Evolutionary conservation across 1,140 invertebrate genomes (phyloP).

Genomic region (Odontomachus brunneus): DNA sequence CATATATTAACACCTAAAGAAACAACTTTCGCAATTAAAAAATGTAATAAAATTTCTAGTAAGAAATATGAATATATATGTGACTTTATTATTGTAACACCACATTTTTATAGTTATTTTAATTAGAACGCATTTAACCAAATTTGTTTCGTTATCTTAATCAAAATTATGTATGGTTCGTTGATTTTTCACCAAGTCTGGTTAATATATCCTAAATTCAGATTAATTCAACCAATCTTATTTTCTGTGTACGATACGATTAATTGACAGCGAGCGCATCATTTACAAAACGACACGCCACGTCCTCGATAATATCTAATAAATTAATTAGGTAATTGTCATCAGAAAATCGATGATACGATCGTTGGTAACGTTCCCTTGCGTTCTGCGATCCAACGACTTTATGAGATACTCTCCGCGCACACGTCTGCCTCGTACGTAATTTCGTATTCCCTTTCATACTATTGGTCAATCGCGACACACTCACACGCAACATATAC

Average conservation of each 20-base stretch:
- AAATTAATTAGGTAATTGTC: constrained; percentile 50
- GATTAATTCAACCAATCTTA: too few relatives aligned
- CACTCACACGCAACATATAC: constrained; percentile 40
- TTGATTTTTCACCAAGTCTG: too few relatives aligned
- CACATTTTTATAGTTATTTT: too few relatives aligned
- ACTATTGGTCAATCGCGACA: constrained; percentile 12
- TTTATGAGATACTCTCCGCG: constrained; percentile 2
- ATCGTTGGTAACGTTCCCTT: constrained; percentile 67
- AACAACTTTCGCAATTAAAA: too few relatives aligned
- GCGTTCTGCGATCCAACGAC: constrained; percentile 25
- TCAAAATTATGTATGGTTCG: too few relatives aligned
- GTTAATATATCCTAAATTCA: too few relatives aligned
- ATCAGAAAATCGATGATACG: constrained; percentile 56
- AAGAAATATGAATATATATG: too few relatives aligned
- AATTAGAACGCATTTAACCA: too few relatives aligned
- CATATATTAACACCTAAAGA: too few relatives aligned
- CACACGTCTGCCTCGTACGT: background rate
- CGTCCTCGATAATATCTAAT: constrained; percentile 37
- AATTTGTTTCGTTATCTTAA: too few relatives aligned
- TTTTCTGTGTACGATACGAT: constrained; percentile 31
- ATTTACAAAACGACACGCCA: constrained; percentile 25
- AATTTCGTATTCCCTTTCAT: constrained; percentile 13
- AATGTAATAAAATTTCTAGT: too few relatives aligned
- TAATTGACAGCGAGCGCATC: background rate
- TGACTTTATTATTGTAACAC: too few relatives aligned